phyloP scores from a whole-genome alignment of 2,113 vertebrate species.

The Monarcha castaneiventris region DNA sequence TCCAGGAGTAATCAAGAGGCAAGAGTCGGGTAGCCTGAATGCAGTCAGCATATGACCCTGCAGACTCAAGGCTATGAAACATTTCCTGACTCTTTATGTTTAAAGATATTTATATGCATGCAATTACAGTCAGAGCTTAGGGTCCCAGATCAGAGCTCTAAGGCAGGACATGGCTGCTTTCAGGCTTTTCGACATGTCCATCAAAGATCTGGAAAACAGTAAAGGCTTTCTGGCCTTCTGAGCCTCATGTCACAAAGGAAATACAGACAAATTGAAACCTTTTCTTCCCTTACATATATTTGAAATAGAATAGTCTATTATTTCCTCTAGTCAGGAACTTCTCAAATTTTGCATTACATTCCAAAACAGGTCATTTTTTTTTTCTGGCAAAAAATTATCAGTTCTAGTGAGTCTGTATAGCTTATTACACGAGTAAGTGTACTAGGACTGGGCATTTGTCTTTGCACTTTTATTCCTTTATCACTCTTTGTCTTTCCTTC shows the following conservation, averaged over 20 bases:
- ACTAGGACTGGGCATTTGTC: not conserved
- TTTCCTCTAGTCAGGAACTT: not conserved
- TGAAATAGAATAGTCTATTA: not conserved
- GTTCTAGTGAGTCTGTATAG: not conserved
- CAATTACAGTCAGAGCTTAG: not conserved
- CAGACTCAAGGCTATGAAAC: not conserved
- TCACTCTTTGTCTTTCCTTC: not conserved
- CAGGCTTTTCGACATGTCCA: not conserved
- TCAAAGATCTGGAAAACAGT: not conserved
- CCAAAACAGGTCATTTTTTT: not conserved
- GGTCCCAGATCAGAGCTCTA: not conserved
- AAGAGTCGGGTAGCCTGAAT: not conserved
- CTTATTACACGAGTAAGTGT: not conserved
- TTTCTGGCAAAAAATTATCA: fast-evolving
- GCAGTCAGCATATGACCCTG: not conserved
- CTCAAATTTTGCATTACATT: not conserved
- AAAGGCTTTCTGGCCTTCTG: not conserved
- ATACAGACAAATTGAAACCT: fast-evolving
- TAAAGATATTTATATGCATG: not conserved
- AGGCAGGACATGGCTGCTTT: not conserved
- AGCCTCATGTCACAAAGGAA: not conserved
- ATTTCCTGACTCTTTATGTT: not conserved
- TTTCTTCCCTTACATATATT: not conserved
- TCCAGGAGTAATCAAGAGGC: not conserved
- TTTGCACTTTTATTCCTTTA: not conserved